These are phyloP conservation scores for Narcine bancroftii DNA, from an alignment of 2,113 vertebrate genomes.

Conservation along the genomic window DNA sequence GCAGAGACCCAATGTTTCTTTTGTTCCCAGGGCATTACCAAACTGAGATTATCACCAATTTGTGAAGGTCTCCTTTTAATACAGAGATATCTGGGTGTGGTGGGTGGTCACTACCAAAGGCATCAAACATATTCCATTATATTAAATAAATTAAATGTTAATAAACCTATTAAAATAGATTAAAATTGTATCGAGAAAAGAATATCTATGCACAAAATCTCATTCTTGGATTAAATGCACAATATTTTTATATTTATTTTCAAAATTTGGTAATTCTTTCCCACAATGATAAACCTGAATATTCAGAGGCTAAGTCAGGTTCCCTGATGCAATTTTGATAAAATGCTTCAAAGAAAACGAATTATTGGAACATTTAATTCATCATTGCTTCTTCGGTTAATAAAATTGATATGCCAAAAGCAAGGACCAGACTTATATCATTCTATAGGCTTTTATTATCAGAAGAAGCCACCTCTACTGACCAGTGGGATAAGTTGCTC, in stretches of 20 bases:
- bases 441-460: too few species aligned
- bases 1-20: constrained; percentile 21
- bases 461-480: too few species aligned
- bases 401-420: too few species aligned
- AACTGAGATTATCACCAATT: constrained; percentile 13
- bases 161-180: too few species aligned
- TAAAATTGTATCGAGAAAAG: not conserved
- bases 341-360: not conserved
- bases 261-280: not conserved
- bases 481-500: too few species aligned
- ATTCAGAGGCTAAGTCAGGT: not conserved
- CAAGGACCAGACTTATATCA: too few species aligned
- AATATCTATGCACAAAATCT: not conserved
- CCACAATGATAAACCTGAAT: not conserved
- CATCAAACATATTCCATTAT: not conserved
- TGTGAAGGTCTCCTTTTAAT: not conserved
- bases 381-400: not conserved
- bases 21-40: not conserved
- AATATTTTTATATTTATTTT: not conserved
- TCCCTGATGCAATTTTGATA: not conserved
- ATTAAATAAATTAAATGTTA: too few species aligned
- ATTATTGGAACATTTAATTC: not conserved
- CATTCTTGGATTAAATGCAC: not conserved
- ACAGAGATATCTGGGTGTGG: not conserved
- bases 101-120: not conserved